phyloP scores from a whole-genome alignment of 2,888 invertebrate genomes.

The Sphinx pinastri region DNA sequence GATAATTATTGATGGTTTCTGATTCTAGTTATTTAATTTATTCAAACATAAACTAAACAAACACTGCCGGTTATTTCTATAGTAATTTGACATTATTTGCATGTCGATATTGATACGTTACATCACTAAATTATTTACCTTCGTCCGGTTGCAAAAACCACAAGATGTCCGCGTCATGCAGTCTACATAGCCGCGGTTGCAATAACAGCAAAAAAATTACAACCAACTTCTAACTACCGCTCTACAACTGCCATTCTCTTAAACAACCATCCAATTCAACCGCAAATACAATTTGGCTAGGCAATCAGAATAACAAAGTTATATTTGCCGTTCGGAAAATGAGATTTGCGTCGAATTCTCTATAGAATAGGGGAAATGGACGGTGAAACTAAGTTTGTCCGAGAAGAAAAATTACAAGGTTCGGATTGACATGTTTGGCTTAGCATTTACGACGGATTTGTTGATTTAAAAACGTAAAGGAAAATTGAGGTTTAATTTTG shows the following conservation, averaged over 20 bases:
- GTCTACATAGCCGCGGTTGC: conserved; percentile 63
- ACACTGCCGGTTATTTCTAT: neutral
- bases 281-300: conserved; percentile 13
- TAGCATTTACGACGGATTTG: conserved; percentile 30
- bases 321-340: conserved; percentile 19
- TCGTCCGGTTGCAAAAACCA: conserved; percentile 70
- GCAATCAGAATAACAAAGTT: neutral
- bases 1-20: neutral
- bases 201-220: conserved; percentile 60
- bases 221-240: conserved; percentile 25
- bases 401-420: conserved; percentile 28
- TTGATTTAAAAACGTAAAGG: conserved; percentile 10
- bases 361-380: neutral
- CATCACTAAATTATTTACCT: conserved; percentile 66
- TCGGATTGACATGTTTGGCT: conserved; percentile 28
- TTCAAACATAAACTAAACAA: neutral
- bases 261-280: conserved; percentile 17
- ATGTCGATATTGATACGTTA: conserved; percentile 24
- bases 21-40: neutral
- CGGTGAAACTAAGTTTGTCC: neutral
- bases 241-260: conserved; percentile 21
- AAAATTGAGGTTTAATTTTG: neutral
- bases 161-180: conserved; percentile 76
- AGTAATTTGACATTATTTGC: neutral
- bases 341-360: neutral